Percentiles rank a stretch among this genome's conserved stretches.
Evolutionary conservation across 1,140 invertebrate species (phyloP).

Genomic region (Pogonomyrmex barbatus): DNA sequence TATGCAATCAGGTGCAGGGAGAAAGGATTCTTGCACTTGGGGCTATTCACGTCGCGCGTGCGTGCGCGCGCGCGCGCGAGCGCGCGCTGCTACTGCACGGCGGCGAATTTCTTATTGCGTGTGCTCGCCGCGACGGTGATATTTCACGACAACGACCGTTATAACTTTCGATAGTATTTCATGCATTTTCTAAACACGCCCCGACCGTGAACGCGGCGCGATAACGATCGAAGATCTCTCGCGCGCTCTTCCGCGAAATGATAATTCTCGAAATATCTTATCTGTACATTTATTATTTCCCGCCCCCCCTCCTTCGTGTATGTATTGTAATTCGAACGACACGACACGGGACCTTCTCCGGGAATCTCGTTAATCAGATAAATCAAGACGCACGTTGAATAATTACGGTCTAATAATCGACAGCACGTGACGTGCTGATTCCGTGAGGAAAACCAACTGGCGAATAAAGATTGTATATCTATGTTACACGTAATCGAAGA

Average conservation of each 20-base stretch:
- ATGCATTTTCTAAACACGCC: conserved; percentile 20
- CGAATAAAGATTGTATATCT: conserved; percentile 7
- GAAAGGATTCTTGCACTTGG: conserved; percentile 62
- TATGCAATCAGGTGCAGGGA: conserved; percentile 68
- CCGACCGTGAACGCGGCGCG: background rate
- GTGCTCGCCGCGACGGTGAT: conserved; percentile 5
- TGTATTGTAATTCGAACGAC: background rate
- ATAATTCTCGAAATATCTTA: conserved; percentile 28
- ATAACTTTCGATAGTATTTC: conserved; percentile 49
- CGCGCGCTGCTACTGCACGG: conserved; percentile 42
- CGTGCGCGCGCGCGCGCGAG: too few relatives aligned
- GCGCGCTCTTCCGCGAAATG: background rate
- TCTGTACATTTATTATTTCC: background rate
- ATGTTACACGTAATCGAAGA: background rate
- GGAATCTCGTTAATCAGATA: conserved; percentile 26
- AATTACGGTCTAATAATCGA: conserved; percentile 1
- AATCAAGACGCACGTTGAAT: conserved; percentile 4
- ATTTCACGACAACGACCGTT: conserved; percentile 55
- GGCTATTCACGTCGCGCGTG: conserved; percentile 47
- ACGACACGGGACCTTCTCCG: background rate
- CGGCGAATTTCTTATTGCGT: conserved; percentile 51
- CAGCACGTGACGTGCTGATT: background rate
- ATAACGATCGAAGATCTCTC: conserved; percentile 1
- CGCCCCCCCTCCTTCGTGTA: background rate
- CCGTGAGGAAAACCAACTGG: conserved; percentile 12